A percentile compares a stretch with the other conserved stretches of the same genome.
Evolutionary conservation across 2,797 vertebrate species (phyloP).

Genomic region (Galago senegalensis): DNA sequence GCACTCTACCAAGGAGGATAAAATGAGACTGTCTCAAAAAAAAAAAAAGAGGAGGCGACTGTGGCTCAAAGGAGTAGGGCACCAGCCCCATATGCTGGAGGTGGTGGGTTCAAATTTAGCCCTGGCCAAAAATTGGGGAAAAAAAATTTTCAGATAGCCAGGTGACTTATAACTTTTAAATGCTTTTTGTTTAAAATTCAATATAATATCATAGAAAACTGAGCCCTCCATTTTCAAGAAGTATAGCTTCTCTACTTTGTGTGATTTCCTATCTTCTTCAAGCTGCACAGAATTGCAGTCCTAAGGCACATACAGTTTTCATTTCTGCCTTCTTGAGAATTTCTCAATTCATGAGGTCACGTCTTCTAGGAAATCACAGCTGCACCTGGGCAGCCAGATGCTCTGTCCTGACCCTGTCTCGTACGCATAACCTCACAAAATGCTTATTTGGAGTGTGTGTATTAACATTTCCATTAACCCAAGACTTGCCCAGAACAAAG

Average conservation of each 20-base stretch:
- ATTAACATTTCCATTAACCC: not conserved
- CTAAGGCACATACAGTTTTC: not conserved
- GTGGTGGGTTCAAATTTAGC: no score
- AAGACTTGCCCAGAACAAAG: not conserved
- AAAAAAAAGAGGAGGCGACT: no score
- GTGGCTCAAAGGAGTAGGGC: no score
- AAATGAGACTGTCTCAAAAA: no score
- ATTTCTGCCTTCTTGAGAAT: not conserved
- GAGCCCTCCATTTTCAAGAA: not conserved
- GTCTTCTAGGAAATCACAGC: constrained; percentile 2
- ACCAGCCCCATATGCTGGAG: no score
- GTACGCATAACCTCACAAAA: not conserved
- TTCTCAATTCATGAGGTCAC: not conserved
- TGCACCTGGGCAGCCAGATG: not conserved
- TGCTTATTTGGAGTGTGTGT: not conserved
- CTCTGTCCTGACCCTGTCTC: not conserved
- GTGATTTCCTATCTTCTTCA: not conserved
- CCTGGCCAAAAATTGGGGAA: no score
- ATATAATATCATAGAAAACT: not conserved
- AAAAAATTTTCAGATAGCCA: not conserved
- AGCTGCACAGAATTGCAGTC: not conserved
- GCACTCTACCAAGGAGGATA: no score
- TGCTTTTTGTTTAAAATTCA: not conserved
- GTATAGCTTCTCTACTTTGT: not conserved
- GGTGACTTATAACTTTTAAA: not conserved